Conservation (phyloP, 2,888 invertebrate genomes). For the Pseudoips prasinana region DNA sequence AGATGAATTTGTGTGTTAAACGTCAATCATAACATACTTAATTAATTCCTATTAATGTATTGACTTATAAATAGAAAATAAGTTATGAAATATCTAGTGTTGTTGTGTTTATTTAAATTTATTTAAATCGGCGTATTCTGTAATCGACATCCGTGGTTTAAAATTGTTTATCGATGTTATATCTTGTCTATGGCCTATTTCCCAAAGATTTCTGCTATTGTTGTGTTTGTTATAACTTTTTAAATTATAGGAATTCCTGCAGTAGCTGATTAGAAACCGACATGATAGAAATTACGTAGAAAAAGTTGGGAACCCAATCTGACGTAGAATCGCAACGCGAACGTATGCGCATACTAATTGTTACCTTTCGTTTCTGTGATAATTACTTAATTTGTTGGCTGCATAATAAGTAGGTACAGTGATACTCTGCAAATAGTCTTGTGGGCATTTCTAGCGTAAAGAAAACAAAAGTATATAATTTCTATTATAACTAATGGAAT, state of each 20-base stretch:
- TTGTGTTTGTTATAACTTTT: constrained; percentile 23
- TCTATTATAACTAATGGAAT: too few relatives aligned
- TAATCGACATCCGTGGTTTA: constrained; percentile 11
- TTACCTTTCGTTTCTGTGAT: constrained; percentile 49
- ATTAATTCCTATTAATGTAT: not conserved
- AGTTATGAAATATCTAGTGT: not conserved
- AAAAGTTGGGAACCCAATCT: constrained; percentile 51
- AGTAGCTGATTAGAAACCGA: constrained; percentile 39
- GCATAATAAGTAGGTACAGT: constrained; percentile 28
- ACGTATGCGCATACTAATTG: constrained; percentile 44
- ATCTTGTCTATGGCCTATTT: constrained; percentile 37
- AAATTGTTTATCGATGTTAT: not conserved
- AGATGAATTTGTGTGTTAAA: constrained; percentile 46
- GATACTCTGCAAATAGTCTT: constrained; percentile 29
- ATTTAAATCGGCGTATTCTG: constrained; percentile 18
- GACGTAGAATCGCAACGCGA: constrained; percentile 35
- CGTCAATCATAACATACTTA: constrained; percentile 13
- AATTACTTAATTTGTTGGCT: constrained; percentile 45
- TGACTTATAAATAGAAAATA: too few relatives aligned
- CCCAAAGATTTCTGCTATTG: constrained; percentile 29
- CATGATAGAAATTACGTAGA: constrained; percentile 50
- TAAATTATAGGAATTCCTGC: constrained; percentile 41
- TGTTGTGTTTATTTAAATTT: not conserved
- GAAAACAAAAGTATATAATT: too few relatives aligned
- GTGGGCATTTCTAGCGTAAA: constrained; percentile 15